Percentiles rank a stretch among this genome's conserved stretches.
These are phyloP conservation scores for Ctenomys sociabilis DNA, from an alignment of 2,113 vertebrate species.

Conservation along the genomic window DNA sequence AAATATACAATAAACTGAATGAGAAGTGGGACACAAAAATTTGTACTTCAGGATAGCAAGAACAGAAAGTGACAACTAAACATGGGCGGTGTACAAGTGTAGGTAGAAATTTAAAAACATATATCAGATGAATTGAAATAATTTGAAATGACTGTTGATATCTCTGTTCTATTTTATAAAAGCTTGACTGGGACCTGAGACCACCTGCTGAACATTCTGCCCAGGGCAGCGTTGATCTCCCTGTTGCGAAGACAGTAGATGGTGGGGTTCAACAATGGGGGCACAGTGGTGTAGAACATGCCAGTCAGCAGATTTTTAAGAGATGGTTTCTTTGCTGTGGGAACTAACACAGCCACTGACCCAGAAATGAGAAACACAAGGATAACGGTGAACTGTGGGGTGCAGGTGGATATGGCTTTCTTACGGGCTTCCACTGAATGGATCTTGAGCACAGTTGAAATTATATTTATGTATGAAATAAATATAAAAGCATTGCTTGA, in stretches of 20 bases:
- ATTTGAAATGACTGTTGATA: neutral
- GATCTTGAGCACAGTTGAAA: neutral
- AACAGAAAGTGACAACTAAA: neutral
- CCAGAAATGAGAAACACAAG: neutral
- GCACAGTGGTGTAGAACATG: neutral
- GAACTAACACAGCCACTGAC: neutral
- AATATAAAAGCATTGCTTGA: neutral
- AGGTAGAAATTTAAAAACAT: neutral
- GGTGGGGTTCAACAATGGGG: no score
- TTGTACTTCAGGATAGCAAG: neutral
- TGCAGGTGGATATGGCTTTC: neutral
- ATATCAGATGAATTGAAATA: neutral
- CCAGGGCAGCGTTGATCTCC: neutral
- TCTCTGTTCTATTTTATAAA: neutral
- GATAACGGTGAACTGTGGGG: neutral
- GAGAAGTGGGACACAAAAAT: neutral
- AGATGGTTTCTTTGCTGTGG: neutral
- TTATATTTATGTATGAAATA: neutral
- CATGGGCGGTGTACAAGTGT: neutral
- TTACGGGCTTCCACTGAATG: neutral
- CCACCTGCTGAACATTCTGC: neutral
- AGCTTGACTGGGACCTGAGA: accelerated
- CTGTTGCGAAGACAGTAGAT: neutral
- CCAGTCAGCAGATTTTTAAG: neutral
- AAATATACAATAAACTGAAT: neutral